Evolutionary conservation across 53 echinoderm and acorn worm genomes (phyloP).

Genomic region (Patiria pectinifera): DNA sequence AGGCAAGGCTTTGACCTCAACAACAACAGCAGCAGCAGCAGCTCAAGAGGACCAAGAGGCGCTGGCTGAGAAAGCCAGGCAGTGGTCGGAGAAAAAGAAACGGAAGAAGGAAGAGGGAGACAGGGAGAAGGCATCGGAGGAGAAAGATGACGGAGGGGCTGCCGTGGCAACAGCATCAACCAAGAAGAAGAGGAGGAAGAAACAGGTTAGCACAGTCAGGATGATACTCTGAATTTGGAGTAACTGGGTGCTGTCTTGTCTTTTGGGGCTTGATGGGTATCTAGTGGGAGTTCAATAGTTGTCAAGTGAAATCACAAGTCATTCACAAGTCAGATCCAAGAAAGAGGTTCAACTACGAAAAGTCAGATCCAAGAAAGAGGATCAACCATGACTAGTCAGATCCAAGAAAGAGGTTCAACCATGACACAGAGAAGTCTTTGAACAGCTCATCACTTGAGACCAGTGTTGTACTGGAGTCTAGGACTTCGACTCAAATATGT

Average conservation of each 20-base stretch:
- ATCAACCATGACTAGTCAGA: too few species aligned
- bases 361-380: too few species aligned
- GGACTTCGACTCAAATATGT: too few species aligned
- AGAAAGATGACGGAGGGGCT: slow-evolving; percentile 39
- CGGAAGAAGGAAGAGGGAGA: slow-evolving; percentile 16
- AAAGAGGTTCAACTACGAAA: too few species aligned
- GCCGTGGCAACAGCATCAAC: not conserved
- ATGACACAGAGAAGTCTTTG: too few species aligned
- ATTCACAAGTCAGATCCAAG: too few species aligned
- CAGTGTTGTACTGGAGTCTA: too few species aligned
- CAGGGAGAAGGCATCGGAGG: slow-evolving; percentile 31
- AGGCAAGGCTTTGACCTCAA: not conserved
- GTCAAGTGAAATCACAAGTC: too few species aligned
- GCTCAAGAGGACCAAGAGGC: not conserved
- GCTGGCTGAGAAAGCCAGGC: slow-evolving; percentile 42
- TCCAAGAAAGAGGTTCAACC: too few species aligned
- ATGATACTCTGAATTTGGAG: not conserved
- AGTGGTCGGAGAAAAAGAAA: slow-evolving; percentile 47
- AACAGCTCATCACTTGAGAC: too few species aligned
- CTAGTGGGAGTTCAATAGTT: too few species aligned
- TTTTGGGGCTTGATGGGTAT: too few species aligned
- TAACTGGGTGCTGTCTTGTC: not conserved
- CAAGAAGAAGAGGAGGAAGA: slow-evolving; percentile 56
- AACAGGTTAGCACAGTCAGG: not conserved
- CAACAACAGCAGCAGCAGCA: slow-evolving; percentile 1